Evolutionary conservation across 2,888 invertebrate species (phyloP).

Genomic region (Catocala sponsa): DNA sequence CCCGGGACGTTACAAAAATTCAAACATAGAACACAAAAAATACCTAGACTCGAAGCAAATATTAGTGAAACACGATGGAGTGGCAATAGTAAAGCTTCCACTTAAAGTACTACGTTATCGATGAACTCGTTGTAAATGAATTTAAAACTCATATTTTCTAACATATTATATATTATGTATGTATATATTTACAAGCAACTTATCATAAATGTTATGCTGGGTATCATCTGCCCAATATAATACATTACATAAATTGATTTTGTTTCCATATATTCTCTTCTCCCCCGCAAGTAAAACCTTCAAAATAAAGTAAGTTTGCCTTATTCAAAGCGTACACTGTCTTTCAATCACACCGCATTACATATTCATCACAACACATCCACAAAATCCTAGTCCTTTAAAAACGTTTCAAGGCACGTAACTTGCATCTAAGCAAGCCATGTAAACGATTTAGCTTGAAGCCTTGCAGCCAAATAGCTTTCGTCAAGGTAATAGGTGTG

Average conservation of each 20-base stretch:
- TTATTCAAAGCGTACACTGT: conserved; percentile 44
- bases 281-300: background rate
- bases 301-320: conserved; percentile 15
- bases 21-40: too few relatives aligned
- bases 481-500: conserved; percentile 55
- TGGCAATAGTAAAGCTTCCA: too few relatives aligned
- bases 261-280: background rate
- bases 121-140: too few relatives aligned
- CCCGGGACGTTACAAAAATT: too few relatives aligned
- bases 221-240: too few relatives aligned
- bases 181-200: too few relatives aligned
- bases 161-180: too few relatives aligned
- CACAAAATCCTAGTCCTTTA: conserved; percentile 38
- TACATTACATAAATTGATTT: background rate
- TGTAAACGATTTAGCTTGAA: conserved; percentile 57
- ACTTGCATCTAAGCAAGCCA: conserved; percentile 45
- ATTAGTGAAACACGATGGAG: too few relatives aligned
- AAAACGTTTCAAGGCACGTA: conserved; percentile 52
- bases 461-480: conserved; percentile 51
- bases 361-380: conserved; percentile 46
- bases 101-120: too few relatives aligned
- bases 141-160: too few relatives aligned
- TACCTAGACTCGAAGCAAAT: too few relatives aligned
- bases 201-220: too few relatives aligned
- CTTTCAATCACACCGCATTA: conserved; percentile 50